Conservation (phyloP, 2,113 vertebrate genomes). For the Forbesichthys papilliferus region DNA sequence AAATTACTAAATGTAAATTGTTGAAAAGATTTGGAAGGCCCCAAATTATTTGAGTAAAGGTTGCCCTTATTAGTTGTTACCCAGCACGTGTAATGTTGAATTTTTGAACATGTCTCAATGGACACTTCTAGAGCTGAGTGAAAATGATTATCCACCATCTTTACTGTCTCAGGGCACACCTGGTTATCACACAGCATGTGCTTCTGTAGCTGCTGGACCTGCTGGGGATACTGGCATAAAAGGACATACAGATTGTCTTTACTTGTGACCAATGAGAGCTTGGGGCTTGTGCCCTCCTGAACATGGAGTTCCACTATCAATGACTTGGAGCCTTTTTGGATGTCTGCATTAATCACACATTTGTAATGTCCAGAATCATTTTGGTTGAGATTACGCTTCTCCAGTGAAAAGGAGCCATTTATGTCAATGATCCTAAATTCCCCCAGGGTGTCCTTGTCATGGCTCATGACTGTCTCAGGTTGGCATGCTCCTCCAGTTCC, state of each 20-base stretch:
- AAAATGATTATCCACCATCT: conserved; percentile 2
- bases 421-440: background rate
- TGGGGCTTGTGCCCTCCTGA: background rate
- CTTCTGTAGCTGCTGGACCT: background rate
- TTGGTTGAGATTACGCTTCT: background rate
- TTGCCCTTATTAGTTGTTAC: background rate
- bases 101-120: background rate
- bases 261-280: background rate
- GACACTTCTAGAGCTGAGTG: background rate
- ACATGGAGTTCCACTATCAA: conserved; percentile 4
- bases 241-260: background rate
- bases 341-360: background rate
- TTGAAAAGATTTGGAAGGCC: background rate
- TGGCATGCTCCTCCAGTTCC: background rate
- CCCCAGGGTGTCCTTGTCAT: background rate
- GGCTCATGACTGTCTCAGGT: background rate
- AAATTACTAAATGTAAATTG: background rate
- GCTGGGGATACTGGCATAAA: background rate
- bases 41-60: background rate
- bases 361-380: background rate
- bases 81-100: background rate
- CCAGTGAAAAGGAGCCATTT: background rate
- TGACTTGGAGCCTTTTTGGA: background rate
- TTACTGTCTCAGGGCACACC: background rate
- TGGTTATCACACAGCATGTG: background rate